phyloP scores from a whole-genome alignment of 2,113 vertebrate genomes.

The Neoarius graeffei region DNA sequence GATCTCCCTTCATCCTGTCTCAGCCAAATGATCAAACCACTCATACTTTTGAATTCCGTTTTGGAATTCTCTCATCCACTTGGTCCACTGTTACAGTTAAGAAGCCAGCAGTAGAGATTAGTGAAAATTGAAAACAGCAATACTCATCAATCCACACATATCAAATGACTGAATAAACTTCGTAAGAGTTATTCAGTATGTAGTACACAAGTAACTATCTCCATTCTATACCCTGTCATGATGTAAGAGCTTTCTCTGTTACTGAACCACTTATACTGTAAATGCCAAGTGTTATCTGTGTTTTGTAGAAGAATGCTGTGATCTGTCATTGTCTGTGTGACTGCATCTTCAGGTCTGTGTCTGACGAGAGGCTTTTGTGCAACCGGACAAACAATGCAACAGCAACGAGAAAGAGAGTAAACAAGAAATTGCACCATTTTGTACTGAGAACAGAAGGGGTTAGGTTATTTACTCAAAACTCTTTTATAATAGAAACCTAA shows the following conservation, averaged over 20 bases:
- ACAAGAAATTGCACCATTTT: neutral
- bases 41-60: neutral
- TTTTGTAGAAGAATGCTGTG: constrained; percentile 61
- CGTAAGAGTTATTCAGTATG: neutral
- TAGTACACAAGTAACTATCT: neutral
- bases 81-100: constrained; percentile 8
- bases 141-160: constrained; percentile 11
- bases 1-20: neutral
- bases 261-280: constrained; percentile 50
- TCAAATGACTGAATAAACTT: constrained; percentile 7
- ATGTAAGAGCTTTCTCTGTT: constrained; percentile 12
- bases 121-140: constrained; percentile 11
- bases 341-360: constrained; percentile 14
- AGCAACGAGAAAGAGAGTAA: constrained; percentile 2
- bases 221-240: neutral
- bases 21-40: neutral
- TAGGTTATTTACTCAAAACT: neutral
- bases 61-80: constrained; percentile 2
- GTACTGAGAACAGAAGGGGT: neutral
- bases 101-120: constrained; percentile 9
- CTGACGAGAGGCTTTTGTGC: neutral
- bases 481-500: neutral
- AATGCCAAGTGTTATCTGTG: constrained; percentile 62
- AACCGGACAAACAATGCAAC: constrained; percentile 24
- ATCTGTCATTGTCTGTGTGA: constrained; percentile 64